Percentiles rank a stretch among this genome's conserved stretches.
Conservation (phyloP, 2,888 invertebrate species). For the Acanthoscelides obtectus region DNA sequence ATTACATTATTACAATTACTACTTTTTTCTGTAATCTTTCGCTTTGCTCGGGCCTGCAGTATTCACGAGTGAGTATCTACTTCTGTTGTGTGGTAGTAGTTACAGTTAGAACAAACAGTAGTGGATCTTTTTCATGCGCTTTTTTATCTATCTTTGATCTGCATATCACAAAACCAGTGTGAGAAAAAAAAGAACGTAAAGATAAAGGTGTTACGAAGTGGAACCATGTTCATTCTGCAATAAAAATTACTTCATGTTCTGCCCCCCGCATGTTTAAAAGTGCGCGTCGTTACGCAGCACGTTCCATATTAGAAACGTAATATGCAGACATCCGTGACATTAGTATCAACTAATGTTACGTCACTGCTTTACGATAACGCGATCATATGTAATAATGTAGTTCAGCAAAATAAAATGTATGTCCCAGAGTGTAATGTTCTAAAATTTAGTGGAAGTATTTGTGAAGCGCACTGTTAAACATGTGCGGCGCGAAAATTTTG, state of each 20-base stretch:
- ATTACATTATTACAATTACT: slow-evolving; percentile 39
- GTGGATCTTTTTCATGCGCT: background rate
- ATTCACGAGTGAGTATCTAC: slow-evolving; percentile 66
- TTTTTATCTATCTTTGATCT: background rate
- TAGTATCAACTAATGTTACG: too few species aligned
- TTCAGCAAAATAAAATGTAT: too few species aligned
- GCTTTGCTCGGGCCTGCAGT: slow-evolving; percentile 66
- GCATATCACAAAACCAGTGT: background rate
- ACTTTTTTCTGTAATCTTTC: slow-evolving; percentile 59
- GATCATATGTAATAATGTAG: too few species aligned
- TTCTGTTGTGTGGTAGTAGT: slow-evolving; percentile 47
- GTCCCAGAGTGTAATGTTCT: too few species aligned
- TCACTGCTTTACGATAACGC: too few species aligned
- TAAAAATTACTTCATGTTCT: background rate
- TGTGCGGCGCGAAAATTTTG: too few species aligned
- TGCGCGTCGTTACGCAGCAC: background rate
- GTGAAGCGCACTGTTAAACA: too few species aligned
- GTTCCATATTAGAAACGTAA: too few species aligned
- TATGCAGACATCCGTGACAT: too few species aligned
- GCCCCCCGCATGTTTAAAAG: background rate
- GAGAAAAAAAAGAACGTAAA: background rate
- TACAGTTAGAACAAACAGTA: slow-evolving; percentile 4
- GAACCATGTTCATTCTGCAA: too few species aligned
- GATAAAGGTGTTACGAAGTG: background rate
- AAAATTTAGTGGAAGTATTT: too few species aligned